phyloP scores from a whole-genome alignment of 2,797 vertebrate genomes.

The Tolypeutes matacus region DNA sequence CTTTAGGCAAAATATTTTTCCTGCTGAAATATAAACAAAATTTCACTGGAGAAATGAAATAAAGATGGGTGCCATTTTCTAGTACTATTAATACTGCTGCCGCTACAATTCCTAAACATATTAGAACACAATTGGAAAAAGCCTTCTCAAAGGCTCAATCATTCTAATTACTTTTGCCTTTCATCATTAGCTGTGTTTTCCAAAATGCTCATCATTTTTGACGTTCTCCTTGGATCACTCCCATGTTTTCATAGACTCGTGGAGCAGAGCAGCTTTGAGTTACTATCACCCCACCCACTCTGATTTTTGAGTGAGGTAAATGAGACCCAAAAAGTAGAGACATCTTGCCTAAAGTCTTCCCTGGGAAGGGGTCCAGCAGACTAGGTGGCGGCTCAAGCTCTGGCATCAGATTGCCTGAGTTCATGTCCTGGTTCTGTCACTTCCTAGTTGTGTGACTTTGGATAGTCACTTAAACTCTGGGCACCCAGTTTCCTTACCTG shows the following conservation, averaged over 20 bases:
- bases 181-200: constrained; percentile 44
- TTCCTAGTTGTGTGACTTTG: background rate
- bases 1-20: constrained; percentile 68
- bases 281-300: background rate
- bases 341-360: background rate
- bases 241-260: constrained; percentile 9
- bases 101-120: background rate
- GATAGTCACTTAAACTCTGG: background rate
- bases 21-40: constrained; percentile 58
- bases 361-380: background rate
- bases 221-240: background rate
- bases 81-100: background rate
- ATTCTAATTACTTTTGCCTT: constrained; percentile 53
- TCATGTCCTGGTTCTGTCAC: background rate
- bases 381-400: background rate
- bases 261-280: background rate
- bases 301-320: background rate
- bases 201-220: constrained; percentile 7
- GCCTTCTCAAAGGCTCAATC: constrained; percentile 18
- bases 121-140: background rate
- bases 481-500: background rate
- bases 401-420: background rate
- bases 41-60: constrained; percentile 48
- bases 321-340: background rate
- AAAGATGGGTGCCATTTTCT: constrained; percentile 29